Conservation (phyloP, 2,113 vertebrate genomes). For the Rattus rattus region DNA sequence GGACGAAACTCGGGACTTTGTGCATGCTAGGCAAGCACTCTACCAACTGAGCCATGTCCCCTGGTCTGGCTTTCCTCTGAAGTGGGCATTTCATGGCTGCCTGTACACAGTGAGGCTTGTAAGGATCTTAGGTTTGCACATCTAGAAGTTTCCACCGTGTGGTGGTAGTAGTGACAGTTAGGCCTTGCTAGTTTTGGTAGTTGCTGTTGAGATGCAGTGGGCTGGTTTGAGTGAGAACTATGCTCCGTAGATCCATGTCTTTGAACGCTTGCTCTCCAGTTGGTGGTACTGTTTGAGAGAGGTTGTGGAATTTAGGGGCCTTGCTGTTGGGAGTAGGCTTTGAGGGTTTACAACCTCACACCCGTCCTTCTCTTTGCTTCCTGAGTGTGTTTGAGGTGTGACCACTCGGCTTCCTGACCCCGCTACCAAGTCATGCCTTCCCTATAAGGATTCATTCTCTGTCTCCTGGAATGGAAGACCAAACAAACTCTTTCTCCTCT, state of each 20-base stretch:
- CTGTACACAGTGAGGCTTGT: neutral
- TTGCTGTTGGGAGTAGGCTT: neutral
- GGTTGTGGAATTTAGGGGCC: neutral
- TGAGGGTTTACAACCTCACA: neutral
- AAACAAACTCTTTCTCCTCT: neutral
- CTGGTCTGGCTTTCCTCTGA: constrained; percentile 10
- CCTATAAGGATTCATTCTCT: neutral
- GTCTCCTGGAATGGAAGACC: too few relatives aligned
- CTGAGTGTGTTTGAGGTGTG: neutral
- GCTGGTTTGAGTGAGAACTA: neutral
- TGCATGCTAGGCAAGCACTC: neutral
- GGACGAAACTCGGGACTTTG: neutral
- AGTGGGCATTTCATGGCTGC: constrained; percentile 9
- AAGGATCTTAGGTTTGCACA: neutral
- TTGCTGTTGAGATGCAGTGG: neutral
- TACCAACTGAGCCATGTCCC: neutral
- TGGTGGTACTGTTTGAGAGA: neutral
- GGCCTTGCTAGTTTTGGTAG: neutral
- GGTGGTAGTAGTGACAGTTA: neutral
- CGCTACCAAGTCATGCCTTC: neutral
- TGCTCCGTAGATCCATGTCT: neutral
- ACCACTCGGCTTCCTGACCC: neutral
- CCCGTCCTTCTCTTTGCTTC: neutral
- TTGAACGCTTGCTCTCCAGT: neutral
- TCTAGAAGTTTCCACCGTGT: constrained; percentile 63